Base-by-base conservation (phyloP, 2,888 invertebrate genomes). In the Dromius quadrimaculatus region DNA sequence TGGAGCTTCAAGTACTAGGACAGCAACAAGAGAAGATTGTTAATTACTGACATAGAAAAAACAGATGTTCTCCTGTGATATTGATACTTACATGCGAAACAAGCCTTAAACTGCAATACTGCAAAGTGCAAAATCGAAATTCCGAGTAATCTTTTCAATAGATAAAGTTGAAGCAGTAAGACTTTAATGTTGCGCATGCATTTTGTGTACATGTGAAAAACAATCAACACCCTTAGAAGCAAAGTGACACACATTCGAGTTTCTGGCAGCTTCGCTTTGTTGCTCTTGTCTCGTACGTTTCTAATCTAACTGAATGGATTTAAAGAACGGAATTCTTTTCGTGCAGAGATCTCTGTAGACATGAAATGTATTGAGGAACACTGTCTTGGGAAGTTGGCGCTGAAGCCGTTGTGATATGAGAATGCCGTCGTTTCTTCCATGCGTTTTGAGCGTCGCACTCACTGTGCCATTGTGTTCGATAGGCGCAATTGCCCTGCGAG, bases 321-420 rank as follows among this genome's bases (percentile, higher is more conserved):
- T 64, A 64, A 64, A 47, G 43, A 64, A 64, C 15, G 65, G 36
- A 65, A 65, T 65, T 50, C 61, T 62, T 65, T 50, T 36, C 28
- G 22, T 19, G 23, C 54, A 50, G 36, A 34, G 50, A 65, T 65
- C 50, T 65, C 34, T 19, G 54, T 50, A 65, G 50, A 50, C 65
- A 54, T 50, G 61, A 62, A 62, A 62, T 36, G 65, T 65, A 65
- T 65, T 65, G 65, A 50, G 32, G 65, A 43, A 47, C 50, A 54
- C 8, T 36, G 36, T 59, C 15, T 59, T 59, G 57, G 57, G 57
- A 57, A 57, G 57, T 57, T 34, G 28, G 32, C 17, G 34, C 34
- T 50, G 50, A 28, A 28, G 28, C 50, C 28, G 50, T 50, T 50
- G 57, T 36, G 57, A 59, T 59, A 59, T 59, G 34, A 59, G 57